Evolutionary conservation across 2,113 vertebrate genomes (phyloP), one percentile per base, ranked within the genome.

Genomic region (Chaenocephalus aceratus): DNA sequence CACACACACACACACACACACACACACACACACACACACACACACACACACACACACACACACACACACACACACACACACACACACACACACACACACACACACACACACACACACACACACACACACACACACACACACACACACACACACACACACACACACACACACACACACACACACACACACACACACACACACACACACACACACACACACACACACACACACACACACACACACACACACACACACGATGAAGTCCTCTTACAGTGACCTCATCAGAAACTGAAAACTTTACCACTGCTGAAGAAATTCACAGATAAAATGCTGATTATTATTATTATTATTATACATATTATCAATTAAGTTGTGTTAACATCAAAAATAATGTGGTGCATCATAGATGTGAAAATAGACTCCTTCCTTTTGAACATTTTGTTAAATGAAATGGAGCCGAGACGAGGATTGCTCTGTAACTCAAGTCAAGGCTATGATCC

Each of bases 391-490:
- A 2, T 46, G 48, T 18, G 14, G 2, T 54, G 16, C 45, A 23
- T 72, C 5, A 4, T 14, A 56, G 7, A 62, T 21, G 6, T 49
- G 46, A 41, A 61, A 41, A 54, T 6, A 61, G 6, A 74, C 3
- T 68, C 23, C 0, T n/a, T 13, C 10, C 36, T 53, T 41, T 12
- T 72, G 26, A 58, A 30, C 26, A 26, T 2, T 26, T 26, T 26
- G 26, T 30, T 3, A 30, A 30, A 30, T 30, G 36, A 75, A 79
- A 73, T 71, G 9, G 2, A 12, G 6, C 26, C 52, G 26, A 0
- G 6, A 8, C 53, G 9, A 30, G 26, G 52, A 68, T 67, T 80
- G 57, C 54, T 73, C 58, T 81, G 80, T 82, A 54, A 80, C 53
- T 49, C 2, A 36, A 41, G 18, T 51, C 71, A 71, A 60, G 65